A percentile compares a stretch with the other conserved stretches of the same genome.
Evolutionary conservation across 92 coral and sea anemone species (phyloP).

Genomic region (Actinostola sp.): DNA sequence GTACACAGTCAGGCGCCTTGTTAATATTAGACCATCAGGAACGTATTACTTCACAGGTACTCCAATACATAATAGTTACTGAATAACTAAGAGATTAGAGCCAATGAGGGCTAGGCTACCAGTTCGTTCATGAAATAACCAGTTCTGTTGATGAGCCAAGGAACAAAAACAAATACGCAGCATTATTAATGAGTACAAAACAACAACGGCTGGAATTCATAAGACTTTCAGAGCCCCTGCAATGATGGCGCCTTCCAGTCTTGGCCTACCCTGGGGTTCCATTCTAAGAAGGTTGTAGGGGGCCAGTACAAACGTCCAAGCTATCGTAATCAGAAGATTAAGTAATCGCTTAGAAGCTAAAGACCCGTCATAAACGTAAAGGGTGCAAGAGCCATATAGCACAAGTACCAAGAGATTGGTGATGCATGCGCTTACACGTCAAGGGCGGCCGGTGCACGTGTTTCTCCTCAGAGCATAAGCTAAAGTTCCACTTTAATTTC

Average conservation of each 20-base stretch:
- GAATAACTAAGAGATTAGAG: constrained; percentile 10
- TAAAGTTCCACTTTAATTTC: too few relatives aligned
- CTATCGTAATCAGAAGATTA: too few relatives aligned
- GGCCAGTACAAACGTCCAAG: too few relatives aligned
- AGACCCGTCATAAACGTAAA: too few relatives aligned
- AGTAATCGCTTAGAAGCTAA: too few relatives aligned
- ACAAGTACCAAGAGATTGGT: too few relatives aligned
- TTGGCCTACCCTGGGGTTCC: constrained; percentile 11
- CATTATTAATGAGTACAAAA: background rate
- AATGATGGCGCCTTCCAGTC: constrained; percentile 25
- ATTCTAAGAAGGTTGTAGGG: background rate
- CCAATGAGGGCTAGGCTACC: constrained; percentile 10
- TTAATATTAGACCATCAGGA: background rate
- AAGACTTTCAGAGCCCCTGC: constrained; percentile 9
- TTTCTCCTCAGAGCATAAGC: too few relatives aligned
- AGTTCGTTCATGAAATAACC: constrained; percentile 30
- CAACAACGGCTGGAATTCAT: background rate
- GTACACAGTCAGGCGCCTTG: constrained; percentile 3
- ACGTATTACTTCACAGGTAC: too few relatives aligned
- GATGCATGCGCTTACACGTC: too few relatives aligned
- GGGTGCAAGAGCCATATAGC: too few relatives aligned
- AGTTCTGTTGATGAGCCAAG: constrained; percentile 12
- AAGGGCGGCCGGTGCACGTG: too few relatives aligned
- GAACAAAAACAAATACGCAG: background rate
- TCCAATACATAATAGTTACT: constrained; percentile 7